Base-by-base conservation (phyloP, 2,797 vertebrate genomes). In the Eulemur coronatus region DNA sequence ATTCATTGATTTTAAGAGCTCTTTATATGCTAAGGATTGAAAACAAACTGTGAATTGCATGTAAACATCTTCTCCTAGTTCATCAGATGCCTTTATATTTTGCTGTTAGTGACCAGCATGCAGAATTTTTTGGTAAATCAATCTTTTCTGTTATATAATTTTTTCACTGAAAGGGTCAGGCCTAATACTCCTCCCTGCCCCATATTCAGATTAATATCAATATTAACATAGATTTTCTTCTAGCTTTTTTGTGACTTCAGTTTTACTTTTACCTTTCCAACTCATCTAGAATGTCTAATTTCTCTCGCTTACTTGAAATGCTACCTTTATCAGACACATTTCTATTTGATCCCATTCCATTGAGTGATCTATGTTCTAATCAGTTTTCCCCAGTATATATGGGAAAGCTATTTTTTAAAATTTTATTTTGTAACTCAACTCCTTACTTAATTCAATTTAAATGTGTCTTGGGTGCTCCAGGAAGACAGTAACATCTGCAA, bases 351-450 rank as follows among this genome's bases (percentile, higher is more conserved):
- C 89, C 33, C 46, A 84, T 59, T 52, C 69, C 30, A 89, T 0
- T 63, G 35, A 80, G n/a, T 33, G 72, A 22, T 35, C 81, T 88
- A 90, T 73, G 89, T 93, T 86, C 73, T 80, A 76, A 82, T 18
- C 35, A 38, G 65, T 80, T 73, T 95, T 87, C 80, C 52, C 76
- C 26, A 13, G 59, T 41, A 55, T 3, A 59, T 5, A n/a, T 1
- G 7, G 57, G 48, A 52, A 88, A 90, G 63, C 72, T 79, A 73
- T 8, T 67, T n/a, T 75, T 75, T 70, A 13, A 17, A 26, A 57
- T 72, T 86, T 95, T 91, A 79, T 43, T 80, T 89, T 95, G 76
- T 95, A 96, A 95, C 35, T 90, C 20, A 96, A 97, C 26, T 94
- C 72, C 59, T 15, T 24, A 61, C 57, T 80, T 85, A 95, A 92